These are phyloP conservation scores for Ptilonorhynchus violaceus DNA, from an alignment of 2,113 vertebrate genomes.

Conservation along the genomic window DNA sequence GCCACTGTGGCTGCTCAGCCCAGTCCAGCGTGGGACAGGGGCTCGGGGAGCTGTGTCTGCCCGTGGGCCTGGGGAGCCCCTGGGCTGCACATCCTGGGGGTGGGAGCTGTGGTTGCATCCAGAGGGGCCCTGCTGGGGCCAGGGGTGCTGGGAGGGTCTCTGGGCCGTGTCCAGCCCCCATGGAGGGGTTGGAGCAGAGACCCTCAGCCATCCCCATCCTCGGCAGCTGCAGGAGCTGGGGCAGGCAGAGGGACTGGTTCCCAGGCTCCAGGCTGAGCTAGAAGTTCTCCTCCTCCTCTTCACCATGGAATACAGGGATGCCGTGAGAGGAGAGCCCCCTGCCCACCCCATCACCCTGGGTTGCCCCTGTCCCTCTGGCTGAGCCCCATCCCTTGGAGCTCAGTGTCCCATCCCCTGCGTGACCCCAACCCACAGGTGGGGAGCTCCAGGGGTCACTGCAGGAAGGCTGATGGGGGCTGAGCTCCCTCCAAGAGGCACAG, in stretches of 20 bases:
- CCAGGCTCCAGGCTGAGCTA: background rate
- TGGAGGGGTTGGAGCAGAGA: background rate
- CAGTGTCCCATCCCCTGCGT: background rate
- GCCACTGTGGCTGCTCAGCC: background rate
- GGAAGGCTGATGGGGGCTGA: background rate
- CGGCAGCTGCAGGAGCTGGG: accelerated
- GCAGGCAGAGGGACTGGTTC: accelerated
- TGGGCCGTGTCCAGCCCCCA: accelerated
- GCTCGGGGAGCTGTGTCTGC: accelerated
- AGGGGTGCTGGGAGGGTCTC: background rate
- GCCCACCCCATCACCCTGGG: no score
- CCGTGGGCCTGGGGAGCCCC: background rate
- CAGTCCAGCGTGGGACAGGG: accelerated
- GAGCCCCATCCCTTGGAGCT: background rate
- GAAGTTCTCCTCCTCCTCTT: background rate
- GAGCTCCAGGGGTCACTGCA: background rate
- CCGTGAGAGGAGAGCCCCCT: background rate
- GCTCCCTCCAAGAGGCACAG: background rate
- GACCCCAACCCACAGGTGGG: accelerated
- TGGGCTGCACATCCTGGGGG: accelerated
- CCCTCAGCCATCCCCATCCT: accelerated
- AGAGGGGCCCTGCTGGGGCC: background rate
- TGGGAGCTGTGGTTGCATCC: no score
- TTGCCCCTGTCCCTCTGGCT: background rate
- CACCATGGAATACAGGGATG: accelerated